phyloP scores from a whole-genome alignment of 1,140 invertebrate genomes.

The Sesamia nonagrioides region DNA sequence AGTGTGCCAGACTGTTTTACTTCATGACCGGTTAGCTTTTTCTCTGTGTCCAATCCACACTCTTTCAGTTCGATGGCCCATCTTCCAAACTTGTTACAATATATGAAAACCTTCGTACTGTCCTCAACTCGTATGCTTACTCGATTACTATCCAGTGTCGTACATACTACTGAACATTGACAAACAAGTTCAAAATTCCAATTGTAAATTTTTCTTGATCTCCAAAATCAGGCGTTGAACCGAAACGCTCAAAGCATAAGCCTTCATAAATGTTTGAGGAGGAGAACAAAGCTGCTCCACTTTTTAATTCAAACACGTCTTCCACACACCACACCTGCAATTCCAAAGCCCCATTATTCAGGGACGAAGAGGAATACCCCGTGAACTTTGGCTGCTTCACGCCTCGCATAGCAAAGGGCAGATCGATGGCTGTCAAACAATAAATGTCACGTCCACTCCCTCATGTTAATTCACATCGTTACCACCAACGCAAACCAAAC shows the following conservation, averaged over 20 bases:
- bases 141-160: too few relatives aligned
- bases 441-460: conserved; percentile 85
- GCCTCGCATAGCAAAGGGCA: conserved; percentile 81
- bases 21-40: too few relatives aligned
- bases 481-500: conserved; percentile 25
- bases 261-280: conserved; percentile 8
- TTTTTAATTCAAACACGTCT: conserved; percentile 45
- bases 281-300: conserved; percentile 32
- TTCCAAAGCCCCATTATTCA: conserved; percentile 43
- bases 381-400: conserved; percentile 78
- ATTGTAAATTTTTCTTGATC: neutral
- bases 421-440: conserved; percentile 87
- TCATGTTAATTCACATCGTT: conserved; percentile 67
- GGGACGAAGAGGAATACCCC: conserved; percentile 54
- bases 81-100: too few relatives aligned
- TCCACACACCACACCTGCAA: conserved; percentile 49
- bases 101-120: too few relatives aligned
- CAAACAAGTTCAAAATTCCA: too few relatives aligned
- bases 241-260: neutral
- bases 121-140: too few relatives aligned
- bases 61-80: too few relatives aligned
- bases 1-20: too few relatives aligned
- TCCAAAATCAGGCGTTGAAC: neutral
- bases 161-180: too few relatives aligned
- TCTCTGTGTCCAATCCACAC: too few relatives aligned